Percentiles rank a stretch among this genome's conserved stretches.
phyloP scores from a whole-genome alignment of 1,140 invertebrate species.

The Pteromalus puparum region DNA sequence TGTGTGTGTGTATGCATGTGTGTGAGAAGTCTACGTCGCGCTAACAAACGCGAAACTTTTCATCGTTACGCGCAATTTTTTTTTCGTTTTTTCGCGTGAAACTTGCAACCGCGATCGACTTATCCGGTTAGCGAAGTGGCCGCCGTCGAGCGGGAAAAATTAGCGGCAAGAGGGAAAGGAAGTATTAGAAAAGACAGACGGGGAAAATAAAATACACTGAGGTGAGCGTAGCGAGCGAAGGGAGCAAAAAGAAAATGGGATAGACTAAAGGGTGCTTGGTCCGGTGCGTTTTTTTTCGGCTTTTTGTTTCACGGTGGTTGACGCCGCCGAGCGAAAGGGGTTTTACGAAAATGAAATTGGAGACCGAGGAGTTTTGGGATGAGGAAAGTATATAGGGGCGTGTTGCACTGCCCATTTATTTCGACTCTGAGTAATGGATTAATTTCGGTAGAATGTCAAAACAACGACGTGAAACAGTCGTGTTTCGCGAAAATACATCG shows the following conservation, averaged over 20 bases:
- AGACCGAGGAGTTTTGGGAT: neutral
- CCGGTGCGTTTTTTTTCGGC: neutral
- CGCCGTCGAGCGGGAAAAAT: neutral
- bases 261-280: neutral
- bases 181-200: constrained; percentile 6
- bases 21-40: neutral
- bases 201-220: constrained; percentile 16
- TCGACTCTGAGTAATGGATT: too few relatives aligned
- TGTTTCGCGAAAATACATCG: too few relatives aligned
- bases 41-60: neutral
- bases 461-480: too few relatives aligned
- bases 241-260: neutral
- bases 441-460: too few relatives aligned
- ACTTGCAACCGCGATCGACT: neutral
- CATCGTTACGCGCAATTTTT: neutral
- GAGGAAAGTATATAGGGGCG: too few relatives aligned
- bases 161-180: neutral
- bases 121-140: neutral
- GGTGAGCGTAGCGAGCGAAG: neutral
- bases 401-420: too few relatives aligned
- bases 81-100: neutral
- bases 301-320: neutral
- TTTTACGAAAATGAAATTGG: neutral
- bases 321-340: neutral
- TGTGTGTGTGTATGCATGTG: too few relatives aligned